Evolutionary conservation across 2,113 vertebrate genomes (phyloP), one percentile per base, ranked within the genome.

Genomic region (Pleuronectes platessa): DNA sequence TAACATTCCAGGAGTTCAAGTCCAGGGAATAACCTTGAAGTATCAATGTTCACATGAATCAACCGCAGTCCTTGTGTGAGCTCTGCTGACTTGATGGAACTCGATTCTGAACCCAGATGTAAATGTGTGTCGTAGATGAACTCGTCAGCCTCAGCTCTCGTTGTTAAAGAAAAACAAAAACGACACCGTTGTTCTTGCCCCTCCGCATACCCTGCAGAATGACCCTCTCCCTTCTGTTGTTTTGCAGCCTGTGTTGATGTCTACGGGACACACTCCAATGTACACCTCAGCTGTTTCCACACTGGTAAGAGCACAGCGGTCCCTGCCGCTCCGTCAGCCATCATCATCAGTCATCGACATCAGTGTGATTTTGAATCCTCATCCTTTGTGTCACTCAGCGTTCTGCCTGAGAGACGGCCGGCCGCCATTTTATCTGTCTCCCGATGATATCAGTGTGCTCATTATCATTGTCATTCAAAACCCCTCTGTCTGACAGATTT

Each of bases 201-300:
- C 8, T 85, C 79, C 2, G 49, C 79, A 73, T 55, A 74, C 49
- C 64, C 62, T 26, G 61, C 83, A 89, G 76, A 90, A 71, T 93
- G 67, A 93, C 77, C 85, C 79, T 93, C 78, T 91, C 74, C 85
- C 88, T 90, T 86, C 80, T 94, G 85, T 92, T 92, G 86, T 94
- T 92, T 93, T 93, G 61, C 94, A 95, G 94, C 94, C 94, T 84
- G 94, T 95, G 88, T 89, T 95, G 92, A 93, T 95, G 92, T 95
- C 94, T 58, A 88, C 94, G 13, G 94, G 94, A 88, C 94, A 95
- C 89, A 95, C 94, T 76, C 94, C 94, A 83, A 91, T 95, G 91
- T 95, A 95, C 93, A 95, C 94, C 78, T 95, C 94, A 0, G 94
- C 94, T 18, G 93, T 95, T 82, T 95, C 94, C 80, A 95, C 94